Evolutionary conservation across 2,888 invertebrate species (phyloP).

Genomic region (Sylvicola cinctus): DNA sequence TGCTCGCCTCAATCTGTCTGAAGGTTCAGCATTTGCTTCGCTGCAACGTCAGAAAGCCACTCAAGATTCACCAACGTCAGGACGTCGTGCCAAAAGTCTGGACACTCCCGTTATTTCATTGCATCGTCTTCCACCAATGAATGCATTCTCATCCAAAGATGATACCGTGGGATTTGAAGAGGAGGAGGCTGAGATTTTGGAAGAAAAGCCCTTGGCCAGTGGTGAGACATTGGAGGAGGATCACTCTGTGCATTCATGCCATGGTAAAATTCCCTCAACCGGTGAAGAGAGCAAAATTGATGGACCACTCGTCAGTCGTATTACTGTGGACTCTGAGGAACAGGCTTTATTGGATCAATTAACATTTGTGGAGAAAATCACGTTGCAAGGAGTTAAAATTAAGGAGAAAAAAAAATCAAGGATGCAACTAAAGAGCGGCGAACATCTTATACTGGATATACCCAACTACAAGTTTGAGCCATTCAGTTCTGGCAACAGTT

Average conservation of each 20-base stretch:
- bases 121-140: slow-evolving; percentile 57
- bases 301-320: background rate
- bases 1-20: slow-evolving; percentile 59
- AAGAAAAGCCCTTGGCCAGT: slow-evolving; percentile 32
- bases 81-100: slow-evolving; percentile 61
- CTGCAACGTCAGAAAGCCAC: slow-evolving; percentile 57
- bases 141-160: slow-evolving; percentile 75
- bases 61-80: slow-evolving; percentile 49
- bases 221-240: slow-evolving; percentile 29
- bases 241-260: slow-evolving; percentile 23
- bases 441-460: slow-evolving; percentile 23
- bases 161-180: slow-evolving; percentile 65
- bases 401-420: slow-evolving; percentile 24
- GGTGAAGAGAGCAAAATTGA: background rate
- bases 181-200: slow-evolving; percentile 38
- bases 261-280: slow-evolving; percentile 12
- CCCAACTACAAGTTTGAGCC: slow-evolving; percentile 25
- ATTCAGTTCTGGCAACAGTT: slow-evolving; percentile 24
- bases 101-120: slow-evolving; percentile 68
- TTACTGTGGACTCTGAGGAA: slow-evolving; percentile 33
- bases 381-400: slow-evolving; percentile 24
- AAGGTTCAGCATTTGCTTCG: slow-evolving; percentile 58
- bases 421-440: slow-evolving; percentile 23
- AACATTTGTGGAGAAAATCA: slow-evolving; percentile 23
- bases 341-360: slow-evolving; percentile 32